Evolutionary conservation across 2,888 invertebrate genomes (phyloP), one percentile per base, ranked within the genome.

Genomic region (Plagiodera versicolora): DNA sequence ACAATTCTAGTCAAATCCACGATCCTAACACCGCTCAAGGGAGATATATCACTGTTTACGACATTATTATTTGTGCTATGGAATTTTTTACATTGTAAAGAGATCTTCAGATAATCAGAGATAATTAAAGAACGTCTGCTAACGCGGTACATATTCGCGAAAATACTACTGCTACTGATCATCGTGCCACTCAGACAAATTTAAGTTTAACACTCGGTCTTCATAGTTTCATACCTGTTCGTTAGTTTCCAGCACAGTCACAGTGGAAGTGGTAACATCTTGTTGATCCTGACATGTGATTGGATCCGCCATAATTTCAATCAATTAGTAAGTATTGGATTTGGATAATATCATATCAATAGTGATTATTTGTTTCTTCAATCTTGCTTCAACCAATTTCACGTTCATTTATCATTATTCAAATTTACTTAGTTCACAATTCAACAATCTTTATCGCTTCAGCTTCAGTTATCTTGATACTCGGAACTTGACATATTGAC

Each of bases 1-100:
- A 97, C 86, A 44, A 98, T 91, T 70, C 97, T 83, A 5, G 92
- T 91, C 63, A 94, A 78, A 81, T 95, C 94, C 62, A 95, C 78
- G 11, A 94, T 85, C 72, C 88, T 85, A 35, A 94, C 81, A 61
- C 89, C 91, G 58, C 82, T 82, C 45, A 94, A 78, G 16, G 92
- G 88, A 60, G 88, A 86, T 59, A 68, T 6, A 4, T 39, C 39
- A 39, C 11, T 39, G 14, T 39, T 73, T 58, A 58, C 53, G 30
- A 14, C 2, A 16, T 48, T 17, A 30, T 17, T 49, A 58, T 20
- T 44, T 28, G 52, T 56, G 20, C 59, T 24, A 54, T 52, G 58
- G 20, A 61, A 66, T 59, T 56, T 59, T 53, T 50, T 39, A 53
- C 66, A 63, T 54, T 56, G 50, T 50, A 53, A 45, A 52, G 53